These are phyloP conservation scores for Arenaria interpres DNA, from an alignment of 2,113 vertebrate genomes.

Conservation along the genomic window DNA sequence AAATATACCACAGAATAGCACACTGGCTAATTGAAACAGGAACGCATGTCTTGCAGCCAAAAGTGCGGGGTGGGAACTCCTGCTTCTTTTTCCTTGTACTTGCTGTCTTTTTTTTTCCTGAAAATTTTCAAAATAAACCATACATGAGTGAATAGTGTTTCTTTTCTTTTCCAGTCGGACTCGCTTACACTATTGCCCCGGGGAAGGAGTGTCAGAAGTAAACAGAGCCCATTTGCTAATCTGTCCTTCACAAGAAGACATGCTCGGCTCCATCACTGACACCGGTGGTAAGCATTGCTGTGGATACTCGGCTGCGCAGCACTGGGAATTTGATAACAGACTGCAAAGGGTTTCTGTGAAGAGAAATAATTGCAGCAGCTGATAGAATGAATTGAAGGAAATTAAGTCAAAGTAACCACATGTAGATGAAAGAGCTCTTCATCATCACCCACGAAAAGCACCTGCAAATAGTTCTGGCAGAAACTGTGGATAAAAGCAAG, in stretches of 20 bases:
- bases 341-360: background rate
- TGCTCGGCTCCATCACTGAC: fast-evolving
- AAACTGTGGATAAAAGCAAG: background rate
- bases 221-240: background rate
- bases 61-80: background rate
- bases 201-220: background rate
- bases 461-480: background rate
- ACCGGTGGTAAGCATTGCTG: background rate
- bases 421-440: background rate
- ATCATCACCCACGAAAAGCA: background rate
- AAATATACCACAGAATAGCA: background rate
- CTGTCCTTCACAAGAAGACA: background rate
- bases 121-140: background rate
- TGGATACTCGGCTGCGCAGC: background rate
- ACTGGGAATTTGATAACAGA: background rate
- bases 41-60: background rate
- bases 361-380: constrained; percentile 13
- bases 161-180: background rate
- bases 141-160: background rate
- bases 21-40: background rate
- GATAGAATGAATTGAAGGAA: constrained; percentile 30
- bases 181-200: background rate
- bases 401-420: constrained; percentile 18
- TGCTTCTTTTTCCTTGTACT: background rate
- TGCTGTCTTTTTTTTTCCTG: background rate